Evolutionary conservation across 2,113 vertebrate genomes (phyloP), one percentile per base, ranked within the genome.

Genomic region (Ptyas mucosa): DNA sequence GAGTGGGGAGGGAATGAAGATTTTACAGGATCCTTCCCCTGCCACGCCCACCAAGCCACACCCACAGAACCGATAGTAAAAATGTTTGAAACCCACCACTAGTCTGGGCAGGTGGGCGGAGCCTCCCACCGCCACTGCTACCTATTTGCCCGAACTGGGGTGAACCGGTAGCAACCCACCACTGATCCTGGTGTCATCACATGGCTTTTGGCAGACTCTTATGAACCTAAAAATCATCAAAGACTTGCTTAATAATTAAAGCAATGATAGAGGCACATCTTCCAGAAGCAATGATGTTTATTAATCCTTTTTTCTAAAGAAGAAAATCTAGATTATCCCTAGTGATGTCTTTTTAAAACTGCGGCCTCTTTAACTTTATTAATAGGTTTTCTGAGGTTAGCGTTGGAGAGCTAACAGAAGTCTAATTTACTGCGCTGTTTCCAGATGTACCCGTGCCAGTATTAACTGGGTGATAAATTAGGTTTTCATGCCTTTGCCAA

Each of bases 351-450:
- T 52, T 95, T 53, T 90, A 92, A 93, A 88, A 90, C 92, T 69
- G 87, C 21, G 55, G 91, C 90, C 90, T 94, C 46, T 46, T 91
- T 96, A 3, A 90, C 94, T 95, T 96, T 95, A 94, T 95, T 96
- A 94, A 96, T 94, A 93, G 95, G 94, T 93, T 91, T 87, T 91
- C 85, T 52, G 49, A 90, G 88, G 95, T 92, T 85, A 89, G 9
- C 92, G 92, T 69, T 94, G 26, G 39, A 89, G 89, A 34, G 54
- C 87, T 92, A 93, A 93, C 87, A 61, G 90, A 94, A 89, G 94
- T 93, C 15, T 92, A 92, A 93, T 89, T 95, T 53, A 92, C 92
- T 90, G 92, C 51, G 43, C 89, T 58, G 90, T 81, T 96, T 91
- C 91, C 11, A 3, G 0, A 91, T 53, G 49, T 90, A 69, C 9